A percentile compares a stretch with the other conserved stretches of the same genome.
These are phyloP conservation scores for Cherax destructor DNA, from an alignment of 1,140 invertebrate genomes.

Conservation along the genomic window DNA sequence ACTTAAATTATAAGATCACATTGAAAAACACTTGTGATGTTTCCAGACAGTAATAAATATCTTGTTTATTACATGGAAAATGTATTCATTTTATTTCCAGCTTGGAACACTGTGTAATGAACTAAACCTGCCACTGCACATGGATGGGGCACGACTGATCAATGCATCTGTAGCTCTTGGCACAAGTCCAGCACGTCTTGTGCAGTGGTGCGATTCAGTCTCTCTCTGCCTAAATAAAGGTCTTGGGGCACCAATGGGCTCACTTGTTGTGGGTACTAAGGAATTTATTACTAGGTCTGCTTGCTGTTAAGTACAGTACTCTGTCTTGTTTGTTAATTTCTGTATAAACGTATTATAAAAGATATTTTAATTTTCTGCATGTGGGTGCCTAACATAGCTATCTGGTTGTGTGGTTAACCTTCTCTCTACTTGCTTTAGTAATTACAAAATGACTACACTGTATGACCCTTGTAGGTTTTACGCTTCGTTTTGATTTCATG, in stretches of 20 bases:
- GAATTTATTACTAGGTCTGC: slow-evolving; percentile 71
- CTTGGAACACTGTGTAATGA: slow-evolving; percentile 81
- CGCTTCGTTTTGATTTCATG: too few relatives aligned
- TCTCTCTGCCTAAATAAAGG: slow-evolving; percentile 91
- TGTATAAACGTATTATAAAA: too few relatives aligned
- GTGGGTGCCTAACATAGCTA: too few relatives aligned
- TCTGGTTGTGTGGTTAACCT: too few relatives aligned
- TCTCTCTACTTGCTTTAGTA: too few relatives aligned
- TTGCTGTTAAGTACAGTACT: neutral
- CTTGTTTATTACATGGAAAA: neutral
- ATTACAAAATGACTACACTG: too few relatives aligned
- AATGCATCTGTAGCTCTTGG: slow-evolving; percentile 86
- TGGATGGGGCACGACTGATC: slow-evolving; percentile 96
- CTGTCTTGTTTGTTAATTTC: too few relatives aligned
- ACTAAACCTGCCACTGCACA: slow-evolving; percentile 84
- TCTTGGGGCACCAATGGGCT: slow-evolving; percentile 91
- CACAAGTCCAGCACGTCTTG: slow-evolving; percentile 79
- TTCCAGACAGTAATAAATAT: neutral
- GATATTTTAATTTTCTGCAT: too few relatives aligned
- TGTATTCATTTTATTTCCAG: slow-evolving; percentile 72
- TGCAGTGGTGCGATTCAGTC: slow-evolving; percentile 85
- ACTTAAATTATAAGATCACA: neutral
- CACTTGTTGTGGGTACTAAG: slow-evolving; percentile 86
- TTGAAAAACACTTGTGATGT: neutral
- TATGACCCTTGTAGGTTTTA: too few relatives aligned